Evolutionary conservation across 2,888 invertebrate species (phyloP).

Genomic region (Drosophila dives): DNA sequence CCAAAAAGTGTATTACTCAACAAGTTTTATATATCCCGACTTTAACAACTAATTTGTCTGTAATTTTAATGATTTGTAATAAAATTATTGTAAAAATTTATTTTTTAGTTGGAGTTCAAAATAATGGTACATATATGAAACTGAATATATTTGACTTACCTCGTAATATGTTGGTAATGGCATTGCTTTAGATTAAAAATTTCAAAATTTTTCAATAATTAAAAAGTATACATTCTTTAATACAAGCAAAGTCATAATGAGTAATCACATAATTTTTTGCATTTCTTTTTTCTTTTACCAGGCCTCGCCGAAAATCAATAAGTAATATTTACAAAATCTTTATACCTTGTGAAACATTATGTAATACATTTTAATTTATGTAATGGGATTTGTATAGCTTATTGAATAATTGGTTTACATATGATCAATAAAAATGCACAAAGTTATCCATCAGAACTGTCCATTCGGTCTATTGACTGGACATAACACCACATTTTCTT

Average conservation of each 20-base stretch:
- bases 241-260: neutral
- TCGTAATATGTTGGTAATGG: neutral
- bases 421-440: neutral
- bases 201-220: neutral
- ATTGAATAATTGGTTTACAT: neutral
- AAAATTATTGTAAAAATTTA: neutral
- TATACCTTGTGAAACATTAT: neutral
- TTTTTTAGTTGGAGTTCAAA: neutral
- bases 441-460: neutral
- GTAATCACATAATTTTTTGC: neutral
- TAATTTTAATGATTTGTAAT: neutral
- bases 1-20: slow-evolving; percentile 1
- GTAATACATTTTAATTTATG: neutral
- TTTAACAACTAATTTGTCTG: neutral
- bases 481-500: slow-evolving; percentile 10
- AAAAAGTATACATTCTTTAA: neutral
- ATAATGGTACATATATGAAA: neutral
- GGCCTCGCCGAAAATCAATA: neutral
- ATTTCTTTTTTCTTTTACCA: neutral
- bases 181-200: neutral
- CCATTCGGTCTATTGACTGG: neutral
- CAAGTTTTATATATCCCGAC: slow-evolving; percentile 33
- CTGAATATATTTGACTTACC: neutral
- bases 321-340: neutral
- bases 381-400: neutral